Evolutionary conservation across 2,888 invertebrate genomes (phyloP).

Genomic region (Hipparchia semele): DNA sequence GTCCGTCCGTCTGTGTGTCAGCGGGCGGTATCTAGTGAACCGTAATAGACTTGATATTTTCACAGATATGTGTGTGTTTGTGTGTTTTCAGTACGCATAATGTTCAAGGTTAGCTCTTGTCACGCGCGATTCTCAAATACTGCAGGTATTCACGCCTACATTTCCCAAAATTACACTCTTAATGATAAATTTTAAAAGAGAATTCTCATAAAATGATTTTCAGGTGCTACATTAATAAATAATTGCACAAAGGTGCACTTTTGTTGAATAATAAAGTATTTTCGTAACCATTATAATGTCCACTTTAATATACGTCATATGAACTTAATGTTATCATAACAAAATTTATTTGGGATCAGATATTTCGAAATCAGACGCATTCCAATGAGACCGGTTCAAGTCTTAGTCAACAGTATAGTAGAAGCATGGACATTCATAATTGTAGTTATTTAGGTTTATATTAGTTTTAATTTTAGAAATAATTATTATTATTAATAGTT

Average conservation of each 20-base stretch:
- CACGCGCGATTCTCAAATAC: too few species aligned
- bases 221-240: neutral
- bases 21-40: too few species aligned
- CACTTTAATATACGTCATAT: neutral
- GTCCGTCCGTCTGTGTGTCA: too few species aligned
- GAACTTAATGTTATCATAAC: neutral
- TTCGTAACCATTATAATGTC: neutral
- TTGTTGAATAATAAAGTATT: neutral
- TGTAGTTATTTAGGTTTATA: too few species aligned
- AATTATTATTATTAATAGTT: too few species aligned
- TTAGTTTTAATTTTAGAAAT: too few species aligned
- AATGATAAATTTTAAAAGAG: neutral
- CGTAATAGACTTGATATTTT: too few species aligned
- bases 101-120: too few species aligned
- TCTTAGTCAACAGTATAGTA: neutral
- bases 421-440: slow-evolving; percentile 4
- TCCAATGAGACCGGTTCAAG: slow-evolving; percentile 14
- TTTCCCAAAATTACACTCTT: neutral
- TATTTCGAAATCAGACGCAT: slow-evolving; percentile 13
- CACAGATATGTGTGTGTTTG: too few species aligned
- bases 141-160: neutral
- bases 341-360: slow-evolving; percentile 13
- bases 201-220: neutral
- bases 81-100: too few species aligned
- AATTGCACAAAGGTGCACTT: neutral